A percentile compares a stretch with the other conserved stretches of the same genome.
Evolutionary conservation across 2,797 vertebrate genomes (phyloP).

Genomic region (Catharus ustulatus): DNA sequence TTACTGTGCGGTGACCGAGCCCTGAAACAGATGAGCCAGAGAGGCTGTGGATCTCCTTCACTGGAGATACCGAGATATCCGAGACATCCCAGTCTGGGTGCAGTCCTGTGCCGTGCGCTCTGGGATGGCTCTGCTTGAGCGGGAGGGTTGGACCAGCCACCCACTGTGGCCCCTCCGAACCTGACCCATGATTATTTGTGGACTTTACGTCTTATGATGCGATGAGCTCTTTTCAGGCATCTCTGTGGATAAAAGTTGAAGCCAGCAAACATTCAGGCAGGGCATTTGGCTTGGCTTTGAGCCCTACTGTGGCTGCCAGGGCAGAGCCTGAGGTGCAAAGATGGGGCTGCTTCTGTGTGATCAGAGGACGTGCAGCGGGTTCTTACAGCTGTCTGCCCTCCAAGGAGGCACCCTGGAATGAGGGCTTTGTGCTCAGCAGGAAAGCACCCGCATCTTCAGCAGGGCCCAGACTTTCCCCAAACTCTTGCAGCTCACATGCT

Average conservation of each 20-base stretch:
- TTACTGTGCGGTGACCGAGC: neutral
- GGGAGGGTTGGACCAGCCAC: too few species aligned
- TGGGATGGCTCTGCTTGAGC: neutral
- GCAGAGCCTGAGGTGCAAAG: neutral
- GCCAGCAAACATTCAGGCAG: neutral
- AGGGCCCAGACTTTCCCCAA: neutral
- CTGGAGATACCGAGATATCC: neutral
- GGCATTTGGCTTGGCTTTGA: too few species aligned
- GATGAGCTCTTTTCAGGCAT: neutral
- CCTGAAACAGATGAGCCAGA: neutral
- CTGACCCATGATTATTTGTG: too few species aligned
- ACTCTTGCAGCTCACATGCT: fast-evolving
- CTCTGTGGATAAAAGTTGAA: neutral
- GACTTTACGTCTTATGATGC: neutral
- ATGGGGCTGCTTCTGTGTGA: neutral
- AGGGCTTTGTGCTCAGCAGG: neutral
- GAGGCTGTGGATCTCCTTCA: neutral
- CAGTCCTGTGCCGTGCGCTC: fast-evolving
- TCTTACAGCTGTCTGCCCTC: fast-evolving
- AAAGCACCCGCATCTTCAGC: fast-evolving
- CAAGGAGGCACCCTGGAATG: fast-evolving
- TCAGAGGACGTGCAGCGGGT: fast-evolving
- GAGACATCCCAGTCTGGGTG: fast-evolving
- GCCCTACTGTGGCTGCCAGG: neutral
- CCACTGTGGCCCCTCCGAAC: neutral